Evolutionary conservation across 2,888 invertebrate genomes (phyloP).

Genomic region (Thecocarcelia acutangulata): DNA sequence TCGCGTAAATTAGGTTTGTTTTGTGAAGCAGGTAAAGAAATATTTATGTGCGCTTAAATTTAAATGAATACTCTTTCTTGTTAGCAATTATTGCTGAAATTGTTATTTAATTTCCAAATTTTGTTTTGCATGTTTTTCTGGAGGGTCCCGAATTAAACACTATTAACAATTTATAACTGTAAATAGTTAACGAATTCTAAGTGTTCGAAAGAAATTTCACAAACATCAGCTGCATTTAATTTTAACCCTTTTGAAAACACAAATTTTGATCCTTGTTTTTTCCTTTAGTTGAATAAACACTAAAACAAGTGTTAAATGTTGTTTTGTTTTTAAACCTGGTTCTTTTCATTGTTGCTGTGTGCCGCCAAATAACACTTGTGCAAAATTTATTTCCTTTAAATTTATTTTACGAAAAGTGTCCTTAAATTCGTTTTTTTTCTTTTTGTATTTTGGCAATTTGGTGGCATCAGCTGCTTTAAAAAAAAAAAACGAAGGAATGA

Average conservation of each 20-base stretch:
- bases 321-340: constrained; percentile 31
- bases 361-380: constrained; percentile 43
- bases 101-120: constrained; percentile 52
- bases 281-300: constrained; percentile 1
- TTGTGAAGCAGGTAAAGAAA: constrained; percentile 20
- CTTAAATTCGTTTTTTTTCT: constrained; percentile 34
- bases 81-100: constrained; percentile 50
- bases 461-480: constrained; percentile 60
- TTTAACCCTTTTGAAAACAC: constrained; percentile 41
- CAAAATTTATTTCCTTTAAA: constrained; percentile 33
- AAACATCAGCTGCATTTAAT: constrained; percentile 57
- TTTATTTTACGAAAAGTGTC: constrained; percentile 52
- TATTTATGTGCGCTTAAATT: too few relatives aligned
- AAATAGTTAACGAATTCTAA: constrained; percentile 50
- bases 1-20: constrained; percentile 61
- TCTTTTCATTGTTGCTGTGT: constrained; percentile 13
- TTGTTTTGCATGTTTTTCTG: not conserved
- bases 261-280: constrained; percentile 22
- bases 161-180: constrained; percentile 53
- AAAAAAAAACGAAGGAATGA: too few relatives aligned
- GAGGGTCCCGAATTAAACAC: constrained; percentile 4
- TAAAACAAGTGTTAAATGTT: constrained; percentile 64
- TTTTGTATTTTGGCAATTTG: constrained; percentile 55
- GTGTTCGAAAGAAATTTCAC: constrained; percentile 26
- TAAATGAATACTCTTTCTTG: constrained; percentile 7